Evolutionary conservation across 2,888 invertebrate species (phyloP).

Genomic region (Drosophila antonietae): DNA sequence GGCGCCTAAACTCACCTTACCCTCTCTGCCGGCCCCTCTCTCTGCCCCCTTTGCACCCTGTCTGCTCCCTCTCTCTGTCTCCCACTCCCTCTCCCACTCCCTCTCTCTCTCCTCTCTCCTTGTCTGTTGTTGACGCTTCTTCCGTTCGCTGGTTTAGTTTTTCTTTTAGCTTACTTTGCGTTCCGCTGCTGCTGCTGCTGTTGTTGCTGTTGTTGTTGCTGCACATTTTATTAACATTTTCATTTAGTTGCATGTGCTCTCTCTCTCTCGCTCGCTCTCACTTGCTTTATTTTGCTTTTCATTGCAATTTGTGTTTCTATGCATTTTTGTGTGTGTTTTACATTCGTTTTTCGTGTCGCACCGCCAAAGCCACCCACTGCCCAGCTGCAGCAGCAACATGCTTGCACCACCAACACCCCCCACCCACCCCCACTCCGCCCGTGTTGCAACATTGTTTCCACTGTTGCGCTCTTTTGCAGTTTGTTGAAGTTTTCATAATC

Average conservation of each 20-base stretch:
- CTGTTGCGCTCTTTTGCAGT: constrained; percentile 75
- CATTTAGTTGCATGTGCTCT: constrained; percentile 64
- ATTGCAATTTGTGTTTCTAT: constrained; percentile 79
- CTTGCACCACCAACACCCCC: neutral
- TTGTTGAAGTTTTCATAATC: constrained; percentile 76
- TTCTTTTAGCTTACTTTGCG: constrained; percentile 72
- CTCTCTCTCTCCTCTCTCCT: constrained; percentile 15
- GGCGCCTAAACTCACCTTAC: neutral
- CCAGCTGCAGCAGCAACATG: constrained; percentile 4
- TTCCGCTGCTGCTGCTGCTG: constrained; percentile 31
- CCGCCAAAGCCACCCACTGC: constrained; percentile 36
- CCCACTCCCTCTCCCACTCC: neutral
- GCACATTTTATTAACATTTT: constrained; percentile 77
- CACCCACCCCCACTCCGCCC: neutral
- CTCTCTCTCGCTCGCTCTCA: constrained; percentile 6
- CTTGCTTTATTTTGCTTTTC: constrained; percentile 68
- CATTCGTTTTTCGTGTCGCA: constrained; percentile 73
- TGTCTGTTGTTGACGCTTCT: constrained; percentile 70
- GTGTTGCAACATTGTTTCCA: constrained; percentile 55
- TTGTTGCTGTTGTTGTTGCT: constrained; percentile 47
- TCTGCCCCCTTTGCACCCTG: neutral
- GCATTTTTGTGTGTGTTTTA: constrained; percentile 80
- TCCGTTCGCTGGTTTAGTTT: constrained; percentile 76
- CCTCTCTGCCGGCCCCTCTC: neutral
- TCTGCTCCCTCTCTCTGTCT: neutral